These are phyloP conservation scores for Echiichthys vipera DNA, from an alignment of 2,797 vertebrate species.

Conservation along the genomic window DNA sequence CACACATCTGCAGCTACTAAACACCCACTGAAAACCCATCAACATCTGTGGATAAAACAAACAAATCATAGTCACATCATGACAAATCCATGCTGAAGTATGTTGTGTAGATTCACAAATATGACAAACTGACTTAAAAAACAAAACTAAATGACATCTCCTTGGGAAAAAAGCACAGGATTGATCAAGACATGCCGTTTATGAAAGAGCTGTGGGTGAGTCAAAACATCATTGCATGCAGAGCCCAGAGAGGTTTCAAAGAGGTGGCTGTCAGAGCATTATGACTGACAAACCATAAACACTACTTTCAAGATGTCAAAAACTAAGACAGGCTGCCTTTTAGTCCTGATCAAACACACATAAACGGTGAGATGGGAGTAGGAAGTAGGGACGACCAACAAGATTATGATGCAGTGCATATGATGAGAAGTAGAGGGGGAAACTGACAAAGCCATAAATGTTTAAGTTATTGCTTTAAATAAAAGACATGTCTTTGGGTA, in stretches of 20 bases:
- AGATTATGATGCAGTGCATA: neutral
- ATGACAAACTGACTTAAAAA: neutral
- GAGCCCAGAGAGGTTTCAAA: slow-evolving; percentile 11
- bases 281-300: slow-evolving; percentile 6
- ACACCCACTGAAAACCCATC: slow-evolving; percentile 35
- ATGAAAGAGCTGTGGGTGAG: slow-evolving; percentile 36
- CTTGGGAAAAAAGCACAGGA: neutral
- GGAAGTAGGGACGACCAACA: neutral
- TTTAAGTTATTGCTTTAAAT: neutral
- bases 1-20: slow-evolving; percentile 17
- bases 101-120: neutral
- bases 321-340: slow-evolving; percentile 5
- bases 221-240: slow-evolving; percentile 71
- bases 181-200: slow-evolving; percentile 48
- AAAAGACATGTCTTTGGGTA: neutral
- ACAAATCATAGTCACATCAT: neutral
- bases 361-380: neutral
- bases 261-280: neutral
- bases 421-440: neutral
- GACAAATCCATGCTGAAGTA: slow-evolving; percentile 38
- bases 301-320: neutral
- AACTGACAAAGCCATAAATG: neutral
- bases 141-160: slow-evolving; percentile 13
- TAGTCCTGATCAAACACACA: neutral
- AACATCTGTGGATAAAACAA: slow-evolving; percentile 21